Evolutionary conservation across 2,797 vertebrate species (phyloP), one percentile per base, ranked within the genome.

Genomic region (Acipenser transmontanus): DNA sequence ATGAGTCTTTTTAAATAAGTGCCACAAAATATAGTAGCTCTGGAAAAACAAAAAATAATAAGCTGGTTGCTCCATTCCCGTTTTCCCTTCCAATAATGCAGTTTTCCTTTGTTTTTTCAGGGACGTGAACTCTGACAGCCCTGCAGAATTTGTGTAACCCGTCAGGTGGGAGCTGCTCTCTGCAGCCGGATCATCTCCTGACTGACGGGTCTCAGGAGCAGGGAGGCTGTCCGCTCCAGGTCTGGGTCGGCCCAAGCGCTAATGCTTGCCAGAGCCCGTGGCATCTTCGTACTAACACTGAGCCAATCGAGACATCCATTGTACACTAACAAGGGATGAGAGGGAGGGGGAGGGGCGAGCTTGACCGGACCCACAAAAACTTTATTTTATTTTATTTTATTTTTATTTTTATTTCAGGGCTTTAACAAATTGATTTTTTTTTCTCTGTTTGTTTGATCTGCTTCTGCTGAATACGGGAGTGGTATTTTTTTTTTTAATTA

Each of bases 141-240:
- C 65, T 50, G 71, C 68, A 1, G 76, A 77, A 65, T 79, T 72
- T 63, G 78, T 80, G 51, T 82, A 78, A 77, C 71, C 66, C 57
- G 49, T 71, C 52, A 59, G 59, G 64, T 67, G 56, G 67, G 72
- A 73, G 74, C 71, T 73, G 73, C 71, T 62, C 49, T 49, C 63
- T 9, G 14, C 63, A 70, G 65, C 69, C 68, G 59, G 63, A 66
- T 59, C 69, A 57, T 71, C 65, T 17, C 67, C 50, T 59, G 48
- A 74, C 64, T 11, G 54, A 57, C 12, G 12, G 54, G 9, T 57
- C 54, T 12, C 17, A 52, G 50, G 12, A 14, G 48, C 65, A 9
- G 60, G 60, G 20, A 62, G 61, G 4, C 17, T 52, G 61, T 4
- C 10, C 50, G 49, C 59, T 7, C 67, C 59, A 47, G 62, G 61